These are phyloP conservation scores for Troides helena DNA, from an alignment of 2,888 invertebrate species.

Conservation along the genomic window DNA sequence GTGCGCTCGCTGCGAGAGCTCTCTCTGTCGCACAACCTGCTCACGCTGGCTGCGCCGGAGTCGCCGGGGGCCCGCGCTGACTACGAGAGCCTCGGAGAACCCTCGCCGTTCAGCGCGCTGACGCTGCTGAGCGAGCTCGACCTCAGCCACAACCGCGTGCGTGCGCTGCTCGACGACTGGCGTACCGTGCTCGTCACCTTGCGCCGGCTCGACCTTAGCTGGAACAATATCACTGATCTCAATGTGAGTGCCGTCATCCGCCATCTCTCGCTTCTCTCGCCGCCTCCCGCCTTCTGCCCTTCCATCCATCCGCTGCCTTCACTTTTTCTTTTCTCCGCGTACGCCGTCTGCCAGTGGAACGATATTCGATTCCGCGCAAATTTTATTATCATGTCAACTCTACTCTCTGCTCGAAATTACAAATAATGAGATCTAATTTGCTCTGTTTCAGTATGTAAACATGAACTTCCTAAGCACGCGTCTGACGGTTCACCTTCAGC, in stretches of 20 bases:
- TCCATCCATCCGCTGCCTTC: too few relatives aligned
- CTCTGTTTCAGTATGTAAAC: constrained; percentile 29
- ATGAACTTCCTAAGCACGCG: constrained; percentile 27
- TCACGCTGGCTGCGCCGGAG: constrained; percentile 21
- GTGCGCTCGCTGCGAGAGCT: constrained; percentile 31
- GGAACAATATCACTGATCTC: constrained; percentile 36
- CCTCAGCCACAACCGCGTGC: constrained; percentile 39
- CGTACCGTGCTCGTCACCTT: constrained; percentile 29
- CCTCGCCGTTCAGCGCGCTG: constrained; percentile 36
- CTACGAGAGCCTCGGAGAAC: constrained; percentile 3
- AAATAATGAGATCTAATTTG: not conserved
- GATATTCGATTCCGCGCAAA: too few relatives aligned
- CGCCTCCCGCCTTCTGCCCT: too few relatives aligned
- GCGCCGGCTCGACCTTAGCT: constrained; percentile 33
- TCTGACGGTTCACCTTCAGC: constrained; percentile 36
- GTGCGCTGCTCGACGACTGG: constrained; percentile 35
- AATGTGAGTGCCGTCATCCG: constrained; percentile 27
- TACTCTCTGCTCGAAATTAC: too few relatives aligned
- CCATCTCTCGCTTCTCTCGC: too few relatives aligned
- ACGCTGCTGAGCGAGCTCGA: constrained; percentile 30
- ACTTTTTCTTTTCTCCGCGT: too few relatives aligned
- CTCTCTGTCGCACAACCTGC: constrained; percentile 34
- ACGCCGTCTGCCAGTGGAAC: too few relatives aligned
- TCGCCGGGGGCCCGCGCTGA: constrained; percentile 1
- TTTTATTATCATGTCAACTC: too few relatives aligned